phyloP scores from a whole-genome alignment of 2,888 invertebrate species.

The Agrypnus murinus region DNA sequence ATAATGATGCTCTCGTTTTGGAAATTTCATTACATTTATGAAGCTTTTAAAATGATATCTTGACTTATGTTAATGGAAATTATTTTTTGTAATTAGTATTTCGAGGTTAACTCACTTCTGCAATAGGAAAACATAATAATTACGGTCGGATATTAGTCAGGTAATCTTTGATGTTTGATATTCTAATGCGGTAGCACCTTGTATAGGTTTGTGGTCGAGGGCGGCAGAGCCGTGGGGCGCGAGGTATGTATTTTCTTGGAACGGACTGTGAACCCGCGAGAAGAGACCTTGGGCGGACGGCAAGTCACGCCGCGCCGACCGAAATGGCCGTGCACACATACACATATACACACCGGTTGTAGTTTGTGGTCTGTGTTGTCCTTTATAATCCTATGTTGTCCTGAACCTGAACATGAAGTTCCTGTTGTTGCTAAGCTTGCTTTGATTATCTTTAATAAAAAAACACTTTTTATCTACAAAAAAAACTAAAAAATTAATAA shows the following conservation, averaged over 20 bases:
- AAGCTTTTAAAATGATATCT: too few relatives aligned
- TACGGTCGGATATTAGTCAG: constrained; percentile 34
- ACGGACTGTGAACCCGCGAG: constrained; percentile 46
- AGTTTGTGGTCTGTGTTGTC: constrained; percentile 36
- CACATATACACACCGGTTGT: constrained; percentile 15
- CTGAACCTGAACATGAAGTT: constrained; percentile 13
- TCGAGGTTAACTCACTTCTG: too few relatives aligned
- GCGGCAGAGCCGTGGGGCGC: constrained; percentile 43
- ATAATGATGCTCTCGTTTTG: too few relatives aligned
- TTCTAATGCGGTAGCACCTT: constrained; percentile 45
- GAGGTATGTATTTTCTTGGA: constrained; percentile 46
- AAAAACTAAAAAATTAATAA: too few relatives aligned
- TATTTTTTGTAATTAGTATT: too few relatives aligned
- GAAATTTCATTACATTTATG: too few relatives aligned
- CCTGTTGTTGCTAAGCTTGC: constrained; percentile 18
- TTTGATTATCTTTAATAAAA: not conserved
- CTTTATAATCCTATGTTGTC: constrained; percentile 39
- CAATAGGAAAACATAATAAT: constrained; percentile 11
- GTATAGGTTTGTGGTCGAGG: constrained; percentile 40
- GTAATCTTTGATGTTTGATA: constrained; percentile 41
- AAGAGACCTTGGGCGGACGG: constrained; percentile 47
- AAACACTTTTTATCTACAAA: too few relatives aligned
- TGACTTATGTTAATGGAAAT: too few relatives aligned
- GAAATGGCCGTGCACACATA: constrained; percentile 27
- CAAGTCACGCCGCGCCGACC: constrained; percentile 50